Percentiles rank a stretch among this genome's conserved stretches.
Conservation (phyloP, 1,140 invertebrate species). For the Teleopsis dalmanni region DNA sequence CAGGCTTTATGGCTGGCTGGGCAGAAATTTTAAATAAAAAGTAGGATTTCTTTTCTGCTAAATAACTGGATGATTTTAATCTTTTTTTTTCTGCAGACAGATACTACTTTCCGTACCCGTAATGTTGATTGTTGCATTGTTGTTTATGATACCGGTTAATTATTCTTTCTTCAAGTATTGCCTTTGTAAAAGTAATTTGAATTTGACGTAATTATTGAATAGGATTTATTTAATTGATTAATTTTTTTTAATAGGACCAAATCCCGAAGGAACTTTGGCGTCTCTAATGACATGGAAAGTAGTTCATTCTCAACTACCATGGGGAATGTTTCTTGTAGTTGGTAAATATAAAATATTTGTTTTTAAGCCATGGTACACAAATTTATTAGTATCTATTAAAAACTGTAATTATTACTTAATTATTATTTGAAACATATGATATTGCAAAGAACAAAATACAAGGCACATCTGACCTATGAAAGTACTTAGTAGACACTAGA, state of each 20-base stretch:
- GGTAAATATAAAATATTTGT: constrained; percentile 38
- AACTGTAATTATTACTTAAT: too few relatives aligned
- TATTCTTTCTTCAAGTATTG: constrained; percentile 60
- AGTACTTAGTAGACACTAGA: too few relatives aligned
- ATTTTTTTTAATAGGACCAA: constrained; percentile 42
- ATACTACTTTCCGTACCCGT: constrained; percentile 51
- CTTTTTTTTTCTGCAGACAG: constrained; percentile 23
- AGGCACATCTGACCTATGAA: too few relatives aligned
- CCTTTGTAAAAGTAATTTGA: constrained; percentile 24
- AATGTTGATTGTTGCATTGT: constrained; percentile 61
- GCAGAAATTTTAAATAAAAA: constrained; percentile 8
- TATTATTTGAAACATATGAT: too few relatives aligned
- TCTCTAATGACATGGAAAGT: constrained; percentile 63
- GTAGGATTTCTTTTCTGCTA: constrained; percentile 28
- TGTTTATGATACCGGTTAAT: constrained; percentile 69
- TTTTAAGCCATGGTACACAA: too few relatives aligned
- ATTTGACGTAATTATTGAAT: constrained; percentile 21
- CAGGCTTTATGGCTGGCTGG: constrained; percentile 41
- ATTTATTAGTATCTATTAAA: too few relatives aligned
- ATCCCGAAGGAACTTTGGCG: constrained; percentile 51
- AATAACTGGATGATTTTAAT: constrained; percentile 48
- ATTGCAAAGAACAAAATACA: too few relatives aligned
- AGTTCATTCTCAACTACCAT: constrained; percentile 65
- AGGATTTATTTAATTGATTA: neutral
- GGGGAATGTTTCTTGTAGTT: constrained; percentile 63